Conservation (phyloP, 2,888 invertebrate genomes). For the Mythimna loreyi region DNA sequence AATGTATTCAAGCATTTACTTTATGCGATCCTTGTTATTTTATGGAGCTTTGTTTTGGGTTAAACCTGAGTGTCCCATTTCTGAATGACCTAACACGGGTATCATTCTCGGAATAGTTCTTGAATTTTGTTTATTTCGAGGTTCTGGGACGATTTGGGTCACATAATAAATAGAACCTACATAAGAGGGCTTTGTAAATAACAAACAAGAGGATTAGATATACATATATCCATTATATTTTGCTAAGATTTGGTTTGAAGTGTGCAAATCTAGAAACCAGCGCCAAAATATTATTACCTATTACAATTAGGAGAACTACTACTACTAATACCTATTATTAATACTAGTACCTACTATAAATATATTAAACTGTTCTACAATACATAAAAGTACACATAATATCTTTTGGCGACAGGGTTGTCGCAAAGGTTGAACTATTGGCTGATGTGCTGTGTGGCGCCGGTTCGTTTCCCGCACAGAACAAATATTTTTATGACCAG, state of each 20-base stretch:
- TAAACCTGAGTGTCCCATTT: slow-evolving; percentile 43
- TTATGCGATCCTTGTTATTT: slow-evolving; percentile 53
- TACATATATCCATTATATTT: background rate
- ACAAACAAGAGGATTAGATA: slow-evolving; percentile 3
- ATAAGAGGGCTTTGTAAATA: slow-evolving; percentile 7
- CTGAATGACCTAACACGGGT: slow-evolving; percentile 38
- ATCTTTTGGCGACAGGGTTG: too few relatives aligned
- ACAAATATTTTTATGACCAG: too few relatives aligned
- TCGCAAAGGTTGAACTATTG: too few relatives aligned
- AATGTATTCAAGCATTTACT: slow-evolving; percentile 57
- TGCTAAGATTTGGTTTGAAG: background rate
- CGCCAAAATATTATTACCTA: background rate
- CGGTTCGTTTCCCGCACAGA: too few relatives aligned
- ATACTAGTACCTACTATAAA: too few relatives aligned
- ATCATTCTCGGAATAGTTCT: slow-evolving; percentile 33
- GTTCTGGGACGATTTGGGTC: slow-evolving; percentile 32
- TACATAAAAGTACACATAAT: too few relatives aligned
- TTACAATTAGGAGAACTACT: background rate
- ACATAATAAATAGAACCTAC: slow-evolving; percentile 4
- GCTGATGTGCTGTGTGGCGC: too few relatives aligned
- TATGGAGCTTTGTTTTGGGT: slow-evolving; percentile 46
- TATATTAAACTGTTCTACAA: too few relatives aligned
- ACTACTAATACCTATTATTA: too few relatives aligned
- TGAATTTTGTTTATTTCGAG: slow-evolving; percentile 37
- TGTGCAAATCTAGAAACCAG: background rate